phyloP scores from a whole-genome alignment of 1,140 invertebrate genomes.

The Drosophila suzukii region DNA sequence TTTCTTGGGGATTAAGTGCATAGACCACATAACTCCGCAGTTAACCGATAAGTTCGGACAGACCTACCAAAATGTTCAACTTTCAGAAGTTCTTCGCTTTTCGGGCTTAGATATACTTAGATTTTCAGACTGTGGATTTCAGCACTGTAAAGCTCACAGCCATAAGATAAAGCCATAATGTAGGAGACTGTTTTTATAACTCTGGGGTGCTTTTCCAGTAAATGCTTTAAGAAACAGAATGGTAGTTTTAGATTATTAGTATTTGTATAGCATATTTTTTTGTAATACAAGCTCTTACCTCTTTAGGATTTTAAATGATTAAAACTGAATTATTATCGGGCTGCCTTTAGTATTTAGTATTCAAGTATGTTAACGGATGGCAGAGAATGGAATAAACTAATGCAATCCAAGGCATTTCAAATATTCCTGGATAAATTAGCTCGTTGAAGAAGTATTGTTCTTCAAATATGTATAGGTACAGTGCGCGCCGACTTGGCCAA shows the following conservation, averaged over 20 bases:
- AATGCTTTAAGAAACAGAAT: too few relatives aligned
- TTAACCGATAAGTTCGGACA: not conserved
- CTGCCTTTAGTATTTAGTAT: not conserved
- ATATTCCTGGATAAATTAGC: constrained; percentile 5
- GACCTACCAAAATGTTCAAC: too few relatives aligned
- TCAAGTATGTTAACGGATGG: not conserved
- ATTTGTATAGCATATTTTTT: too few relatives aligned
- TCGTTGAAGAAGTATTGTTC: not conserved
- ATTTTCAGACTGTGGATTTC: not conserved
- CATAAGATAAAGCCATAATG: too few relatives aligned
- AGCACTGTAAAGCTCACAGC: not conserved
- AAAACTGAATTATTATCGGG: not conserved
- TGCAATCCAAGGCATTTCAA: constrained; percentile 8
- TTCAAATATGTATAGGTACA: not conserved
- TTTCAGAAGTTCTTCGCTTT: constrained; percentile 1
- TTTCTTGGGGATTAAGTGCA: constrained; percentile 19
- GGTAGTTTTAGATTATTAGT: too few relatives aligned
- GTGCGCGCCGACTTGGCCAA: constrained; percentile 2
- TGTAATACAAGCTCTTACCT: too few relatives aligned
- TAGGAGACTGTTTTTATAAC: too few relatives aligned
- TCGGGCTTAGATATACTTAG: not conserved
- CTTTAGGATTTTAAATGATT: too few relatives aligned
- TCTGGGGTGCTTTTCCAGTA: too few relatives aligned
- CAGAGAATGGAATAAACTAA: constrained; percentile 4
- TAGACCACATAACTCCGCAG: constrained; percentile 6